Evolutionary conservation across 2,797 vertebrate species (phyloP).

Genomic region (Masticophis lateralis): DNA sequence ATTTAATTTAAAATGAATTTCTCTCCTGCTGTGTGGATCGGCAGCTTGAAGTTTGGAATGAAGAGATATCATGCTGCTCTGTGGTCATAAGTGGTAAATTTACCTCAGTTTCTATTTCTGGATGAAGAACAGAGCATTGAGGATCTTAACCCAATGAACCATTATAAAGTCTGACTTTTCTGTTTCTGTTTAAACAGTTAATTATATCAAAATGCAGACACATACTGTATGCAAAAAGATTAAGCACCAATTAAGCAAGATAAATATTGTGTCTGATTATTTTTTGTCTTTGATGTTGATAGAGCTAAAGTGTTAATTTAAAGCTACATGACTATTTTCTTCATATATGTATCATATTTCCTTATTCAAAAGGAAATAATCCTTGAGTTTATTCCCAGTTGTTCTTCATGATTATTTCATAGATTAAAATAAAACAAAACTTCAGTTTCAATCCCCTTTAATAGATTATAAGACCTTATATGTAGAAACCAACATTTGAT

Average conservation of each 20-base stretch:
- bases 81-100: conserved; percentile 47
- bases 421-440: neutral
- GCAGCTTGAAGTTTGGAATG: conserved; percentile 42
- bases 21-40: conserved; percentile 47
- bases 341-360: conserved; percentile 32
- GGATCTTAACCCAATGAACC: conserved; percentile 36
- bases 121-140: conserved; percentile 46
- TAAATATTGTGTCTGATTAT: neutral
- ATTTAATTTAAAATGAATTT: conserved; percentile 64
- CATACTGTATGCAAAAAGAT: neutral
- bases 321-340: neutral
- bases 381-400: neutral
- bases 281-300: neutral
- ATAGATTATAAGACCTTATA: neutral
- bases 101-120: conserved; percentile 47
- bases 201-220: conserved; percentile 7
- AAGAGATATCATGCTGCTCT: conserved; percentile 49
- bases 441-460: neutral
- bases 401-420: neutral
- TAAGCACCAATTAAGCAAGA: conserved; percentile 23
- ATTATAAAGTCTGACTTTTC: neutral
- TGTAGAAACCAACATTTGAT: neutral
- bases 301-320: neutral
- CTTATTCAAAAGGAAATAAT: neutral
- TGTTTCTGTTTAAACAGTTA: conserved; percentile 30